phyloP scores from a whole-genome alignment of 2,888 invertebrate species.

The Ectropis crepuscularia region DNA sequence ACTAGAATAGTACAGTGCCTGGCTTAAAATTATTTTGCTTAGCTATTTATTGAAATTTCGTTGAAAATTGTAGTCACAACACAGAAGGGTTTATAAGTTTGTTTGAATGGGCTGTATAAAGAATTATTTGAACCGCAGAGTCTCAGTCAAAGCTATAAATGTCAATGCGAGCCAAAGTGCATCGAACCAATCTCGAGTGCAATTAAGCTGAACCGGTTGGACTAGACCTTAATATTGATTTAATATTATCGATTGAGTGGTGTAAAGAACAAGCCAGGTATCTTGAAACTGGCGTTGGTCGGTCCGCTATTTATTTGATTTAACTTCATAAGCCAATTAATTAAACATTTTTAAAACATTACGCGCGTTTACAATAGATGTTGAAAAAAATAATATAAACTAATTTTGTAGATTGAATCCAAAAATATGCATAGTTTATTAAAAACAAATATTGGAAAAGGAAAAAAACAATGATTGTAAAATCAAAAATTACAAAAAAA shows the following conservation, averaged over 20 bases:
- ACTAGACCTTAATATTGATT: conserved; percentile 41
- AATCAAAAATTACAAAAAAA: too few relatives aligned
- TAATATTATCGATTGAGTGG: conserved; percentile 40
- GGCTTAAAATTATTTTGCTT: too few relatives aligned
- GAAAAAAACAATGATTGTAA: too few relatives aligned
- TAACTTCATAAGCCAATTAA: conserved; percentile 2
- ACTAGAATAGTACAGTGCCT: too few relatives aligned
- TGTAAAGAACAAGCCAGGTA: conserved; percentile 35
- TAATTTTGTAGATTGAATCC: too few relatives aligned
- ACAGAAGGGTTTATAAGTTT: too few relatives aligned
- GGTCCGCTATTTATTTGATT: conserved; percentile 4
- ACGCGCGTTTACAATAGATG: too few relatives aligned
- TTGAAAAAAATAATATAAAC: too few relatives aligned
- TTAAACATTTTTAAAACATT: background rate
- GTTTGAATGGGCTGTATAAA: conserved; percentile 5
- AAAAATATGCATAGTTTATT: too few relatives aligned
- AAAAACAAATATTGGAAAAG: too few relatives aligned
- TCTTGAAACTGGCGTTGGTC: conserved; percentile 15
- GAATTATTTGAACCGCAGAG: conserved; percentile 18
- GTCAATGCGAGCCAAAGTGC: conserved; percentile 50
- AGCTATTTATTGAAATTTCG: too few relatives aligned
- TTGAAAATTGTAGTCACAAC: too few relatives aligned
- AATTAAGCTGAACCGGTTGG: conserved; percentile 45
- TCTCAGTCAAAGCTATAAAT: conserved; percentile 40
- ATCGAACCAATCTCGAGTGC: conserved; percentile 51